Evolutionary conservation across 2,888 invertebrate species (phyloP), one percentile per base, ranked within the genome.

Genomic region (Timema cristinae): DNA sequence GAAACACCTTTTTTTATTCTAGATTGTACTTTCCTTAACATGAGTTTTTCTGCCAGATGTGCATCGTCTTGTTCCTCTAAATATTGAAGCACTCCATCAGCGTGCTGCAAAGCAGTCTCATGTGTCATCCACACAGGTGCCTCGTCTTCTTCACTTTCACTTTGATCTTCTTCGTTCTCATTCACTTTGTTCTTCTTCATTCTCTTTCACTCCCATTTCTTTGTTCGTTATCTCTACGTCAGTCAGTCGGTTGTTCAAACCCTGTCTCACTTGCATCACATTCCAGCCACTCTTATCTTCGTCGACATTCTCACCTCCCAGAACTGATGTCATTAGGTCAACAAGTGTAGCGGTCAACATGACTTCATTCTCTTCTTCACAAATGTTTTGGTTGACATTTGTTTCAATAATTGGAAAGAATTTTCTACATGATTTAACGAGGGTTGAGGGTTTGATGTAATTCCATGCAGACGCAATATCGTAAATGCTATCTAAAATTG

Each of bases 341-440:
- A 54, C 54, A 1, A 13, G 1, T 54, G 54, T 54, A 54, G 54
- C n/a, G 1, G 54, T n/a, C 54, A 2, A 4, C 54, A 54, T 54
- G 11, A 54, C 54, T 54, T 54, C 54, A 54, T 54, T n/a, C 4
- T 54, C 54, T 54, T 54, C n/a, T 54, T 54, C 54, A 54, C 54
- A 54, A 54, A 54, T n/a, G 54, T 54, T 54, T 54, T 54, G 54
- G 54, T n/a, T 54, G 54, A 54, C 54, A n/a, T 54, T 54, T 54
- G 11, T 54, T 54, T 54, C 54, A 4, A 54, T 54, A 54, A 1
- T 54, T 4, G 54, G 54, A 54, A 54, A 54, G 54, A 54, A 4
- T 54, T 54, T n/a, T 54, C 54, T 54, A 1, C 54, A n/a, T 4
- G 54, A 54, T 54, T 54, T n/a, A 54, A 54, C 54, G n/a, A n/a